Evolutionary conservation across 2,113 vertebrate species (phyloP).

Genomic region (Rhinichthys klamathensis): DNA sequence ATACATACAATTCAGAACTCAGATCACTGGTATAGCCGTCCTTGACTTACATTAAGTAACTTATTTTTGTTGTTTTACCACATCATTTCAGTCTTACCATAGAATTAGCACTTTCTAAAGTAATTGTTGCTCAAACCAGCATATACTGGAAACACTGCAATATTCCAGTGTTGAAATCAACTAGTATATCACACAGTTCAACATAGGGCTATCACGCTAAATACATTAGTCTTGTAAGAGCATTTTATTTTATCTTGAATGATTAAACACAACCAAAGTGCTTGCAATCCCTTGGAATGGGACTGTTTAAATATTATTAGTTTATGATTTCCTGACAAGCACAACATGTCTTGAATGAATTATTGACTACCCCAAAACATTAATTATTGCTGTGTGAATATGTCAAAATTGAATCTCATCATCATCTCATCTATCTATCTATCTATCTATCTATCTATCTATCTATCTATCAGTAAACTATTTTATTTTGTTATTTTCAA

Average conservation of each 20-base stretch:
- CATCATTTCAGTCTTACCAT: no score
- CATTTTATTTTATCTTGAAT: neutral
- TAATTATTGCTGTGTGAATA: no score
- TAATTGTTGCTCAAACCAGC: neutral
- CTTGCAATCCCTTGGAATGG: neutral
- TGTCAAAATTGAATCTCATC: no score
- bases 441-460: no score
- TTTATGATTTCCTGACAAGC: neutral
- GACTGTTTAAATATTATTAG: neutral
- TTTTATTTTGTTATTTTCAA: neutral
- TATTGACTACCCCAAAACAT: no score
- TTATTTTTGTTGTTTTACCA: no score
- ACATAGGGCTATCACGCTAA: neutral
- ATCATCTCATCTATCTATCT: no score
- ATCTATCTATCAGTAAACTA: neutral
- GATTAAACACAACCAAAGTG: neutral
- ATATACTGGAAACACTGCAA: neutral
- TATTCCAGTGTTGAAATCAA: neutral
- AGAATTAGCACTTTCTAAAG: no score
- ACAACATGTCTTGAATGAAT: neutral
- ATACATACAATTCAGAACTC: neutral
- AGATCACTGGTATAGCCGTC: neutral
- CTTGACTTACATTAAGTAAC: no score
- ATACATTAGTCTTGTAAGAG: neutral
- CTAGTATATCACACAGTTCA: neutral